These are phyloP conservation scores for Abramis brama DNA, from an alignment of 2,113 vertebrate species.

Conservation along the genomic window DNA sequence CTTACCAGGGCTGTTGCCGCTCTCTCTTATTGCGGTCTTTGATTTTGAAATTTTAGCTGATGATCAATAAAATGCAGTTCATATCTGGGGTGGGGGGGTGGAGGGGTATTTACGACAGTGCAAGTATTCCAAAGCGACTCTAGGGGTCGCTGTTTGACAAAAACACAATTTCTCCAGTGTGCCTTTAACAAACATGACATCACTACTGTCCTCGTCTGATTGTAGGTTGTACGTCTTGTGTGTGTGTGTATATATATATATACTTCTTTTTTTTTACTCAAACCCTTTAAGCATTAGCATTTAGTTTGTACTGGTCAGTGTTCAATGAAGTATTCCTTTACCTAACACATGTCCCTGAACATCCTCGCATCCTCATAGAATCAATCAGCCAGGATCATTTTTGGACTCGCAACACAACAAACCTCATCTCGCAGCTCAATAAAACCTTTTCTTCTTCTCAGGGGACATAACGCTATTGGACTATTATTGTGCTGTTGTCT, in stretches of 20 bases:
- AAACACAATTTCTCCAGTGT: too few relatives aligned
- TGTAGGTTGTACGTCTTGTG: background rate
- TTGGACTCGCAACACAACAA: background rate
- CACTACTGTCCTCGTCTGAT: conserved; percentile 16
- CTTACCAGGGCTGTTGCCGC: too few relatives aligned
- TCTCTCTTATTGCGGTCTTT: too few relatives aligned
- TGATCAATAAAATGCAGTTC: too few relatives aligned
- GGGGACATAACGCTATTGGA: conserved; percentile 12
- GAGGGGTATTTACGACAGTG: too few relatives aligned
- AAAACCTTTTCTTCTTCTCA: conserved; percentile 8
- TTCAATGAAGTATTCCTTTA: conserved; percentile 5
- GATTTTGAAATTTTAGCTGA: too few relatives aligned
- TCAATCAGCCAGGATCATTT: background rate
- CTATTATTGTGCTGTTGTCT: background rate
- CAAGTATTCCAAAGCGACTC: too few relatives aligned
- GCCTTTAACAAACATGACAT: conserved; percentile 1
- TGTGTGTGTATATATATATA: too few relatives aligned
- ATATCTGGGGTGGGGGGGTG: too few relatives aligned
- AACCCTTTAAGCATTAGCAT: background rate
- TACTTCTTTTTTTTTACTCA: background rate
- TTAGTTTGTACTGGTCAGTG: conserved; percentile 23
- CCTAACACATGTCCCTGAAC: background rate
- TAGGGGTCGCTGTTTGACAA: too few relatives aligned
- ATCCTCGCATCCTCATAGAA: background rate
- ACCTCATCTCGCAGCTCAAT: background rate